A percentile compares a stretch with the other conserved stretches of the same genome.
Evolutionary conservation across 1,140 invertebrate genomes (phyloP).

Genomic region (Eumaeus atala): DNA sequence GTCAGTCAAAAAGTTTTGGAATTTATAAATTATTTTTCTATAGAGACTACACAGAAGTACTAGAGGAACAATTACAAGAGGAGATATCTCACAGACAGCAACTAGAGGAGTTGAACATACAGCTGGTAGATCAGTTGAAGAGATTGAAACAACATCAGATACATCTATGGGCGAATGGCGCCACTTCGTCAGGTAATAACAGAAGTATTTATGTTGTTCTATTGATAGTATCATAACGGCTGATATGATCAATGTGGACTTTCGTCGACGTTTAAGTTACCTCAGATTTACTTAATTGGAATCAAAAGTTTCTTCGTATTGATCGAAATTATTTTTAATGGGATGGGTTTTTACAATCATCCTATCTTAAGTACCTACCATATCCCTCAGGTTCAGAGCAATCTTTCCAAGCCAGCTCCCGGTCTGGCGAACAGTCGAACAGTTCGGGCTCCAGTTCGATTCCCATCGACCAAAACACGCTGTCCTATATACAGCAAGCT

Average conservation of each 20-base stretch:
- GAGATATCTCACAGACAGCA: constrained; percentile 58
- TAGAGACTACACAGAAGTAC: constrained; percentile 51
- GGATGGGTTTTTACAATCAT: background rate
- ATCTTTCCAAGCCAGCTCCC: constrained; percentile 49
- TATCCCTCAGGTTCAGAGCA: constrained; percentile 52
- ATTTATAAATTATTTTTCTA: background rate
- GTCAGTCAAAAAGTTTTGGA: too few species aligned
- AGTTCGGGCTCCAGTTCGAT: constrained; percentile 54
- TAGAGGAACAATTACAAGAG: constrained; percentile 59
- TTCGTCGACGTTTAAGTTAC: too few species aligned
- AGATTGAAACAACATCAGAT: constrained; percentile 57
- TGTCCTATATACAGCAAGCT: constrained; percentile 61
- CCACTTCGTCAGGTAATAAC: constrained; percentile 52
- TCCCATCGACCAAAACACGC: constrained; percentile 59
- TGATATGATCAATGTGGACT: too few species aligned
- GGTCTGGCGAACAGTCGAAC: constrained; percentile 44
- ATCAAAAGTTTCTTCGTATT: too few species aligned
- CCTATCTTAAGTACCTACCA: background rate
- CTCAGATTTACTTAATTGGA: too few species aligned
- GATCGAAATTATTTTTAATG: too few species aligned
- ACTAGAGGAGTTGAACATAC: constrained; percentile 56
- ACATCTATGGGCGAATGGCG: constrained; percentile 48
- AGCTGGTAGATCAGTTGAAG: constrained; percentile 62
- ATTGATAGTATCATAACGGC: too few species aligned
- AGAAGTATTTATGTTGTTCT: too few species aligned